Conservation (phyloP, 2,113 vertebrate species). For the Dicrurus megarhynchus region DNA sequence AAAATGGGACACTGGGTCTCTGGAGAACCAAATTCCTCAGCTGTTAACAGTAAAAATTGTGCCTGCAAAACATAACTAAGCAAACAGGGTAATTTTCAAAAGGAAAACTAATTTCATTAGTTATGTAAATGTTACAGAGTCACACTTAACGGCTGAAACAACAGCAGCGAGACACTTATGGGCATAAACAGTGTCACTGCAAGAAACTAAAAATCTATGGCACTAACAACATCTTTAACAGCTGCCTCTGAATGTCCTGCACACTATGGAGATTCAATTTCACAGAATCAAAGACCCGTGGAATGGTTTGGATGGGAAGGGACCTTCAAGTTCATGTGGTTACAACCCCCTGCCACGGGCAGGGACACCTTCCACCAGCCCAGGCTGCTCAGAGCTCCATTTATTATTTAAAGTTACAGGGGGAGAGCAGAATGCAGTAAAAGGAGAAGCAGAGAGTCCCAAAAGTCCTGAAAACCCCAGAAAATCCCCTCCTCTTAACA, state of each 20-base stretch:
- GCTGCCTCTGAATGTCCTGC: neutral
- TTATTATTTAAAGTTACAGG: neutral
- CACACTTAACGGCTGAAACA: neutral
- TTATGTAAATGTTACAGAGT: neutral
- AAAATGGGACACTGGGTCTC: neutral
- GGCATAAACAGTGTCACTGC: fast-evolving
- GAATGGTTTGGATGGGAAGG: neutral
- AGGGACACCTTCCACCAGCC: neutral
- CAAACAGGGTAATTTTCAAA: neutral
- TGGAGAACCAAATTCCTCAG: neutral
- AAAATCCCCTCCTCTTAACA: neutral
- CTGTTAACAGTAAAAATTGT: neutral
- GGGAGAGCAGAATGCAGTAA: neutral
- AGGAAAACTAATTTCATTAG: neutral
- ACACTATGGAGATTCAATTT: fast-evolving
- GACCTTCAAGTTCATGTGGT: too few species aligned
- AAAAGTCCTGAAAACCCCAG: neutral
- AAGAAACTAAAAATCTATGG: neutral
- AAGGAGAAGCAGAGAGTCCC: neutral
- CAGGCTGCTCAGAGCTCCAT: neutral
- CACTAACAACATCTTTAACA: neutral
- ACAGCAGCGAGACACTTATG: fast-evolving
- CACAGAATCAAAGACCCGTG: neutral
- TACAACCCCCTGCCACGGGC: fast-evolving
- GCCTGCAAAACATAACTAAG: neutral